phyloP scores from a whole-genome alignment of 23 tunicate species.

The Oikopleura vanhoeffeni region DNA sequence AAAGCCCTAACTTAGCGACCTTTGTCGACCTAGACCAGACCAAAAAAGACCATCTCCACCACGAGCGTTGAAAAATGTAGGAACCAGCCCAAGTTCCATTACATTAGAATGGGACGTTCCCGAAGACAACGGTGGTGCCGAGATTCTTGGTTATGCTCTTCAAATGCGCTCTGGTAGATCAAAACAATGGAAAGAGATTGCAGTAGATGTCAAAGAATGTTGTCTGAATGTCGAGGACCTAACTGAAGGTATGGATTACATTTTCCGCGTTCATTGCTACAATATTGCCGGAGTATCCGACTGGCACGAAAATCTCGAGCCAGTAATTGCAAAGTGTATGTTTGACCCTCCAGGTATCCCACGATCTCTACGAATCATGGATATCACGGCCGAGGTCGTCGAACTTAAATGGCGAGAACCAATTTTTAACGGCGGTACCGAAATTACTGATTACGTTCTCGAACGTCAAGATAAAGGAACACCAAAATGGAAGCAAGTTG shows the following conservation, averaged over 20 bases:
- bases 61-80: conserved; percentile 42
- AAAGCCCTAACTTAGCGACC: too few relatives aligned
- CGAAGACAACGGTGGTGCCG: conserved; percentile 46
- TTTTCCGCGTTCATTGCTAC: conserved; percentile 52
- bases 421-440: conserved; percentile 58
- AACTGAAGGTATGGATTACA: conserved; percentile 57
- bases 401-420: conserved; percentile 74
- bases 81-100: conserved; percentile 57
- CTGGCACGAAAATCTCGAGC: conserved; percentile 44
- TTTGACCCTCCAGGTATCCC: conserved; percentile 26
- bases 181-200: not conserved
- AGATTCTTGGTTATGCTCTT: not conserved
- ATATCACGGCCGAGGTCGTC: conserved; percentile 18
- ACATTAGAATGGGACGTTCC: conserved; percentile 67
- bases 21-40: conserved; percentile 19
- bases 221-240: conserved; percentile 24
- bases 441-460: conserved; percentile 32
- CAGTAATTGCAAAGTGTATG: conserved; percentile 65
- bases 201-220: not conserved
- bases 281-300: conserved; percentile 46
- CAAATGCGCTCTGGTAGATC: conserved; percentile 16
- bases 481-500: conserved; percentile 38
- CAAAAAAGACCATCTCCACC: conserved; percentile 68
- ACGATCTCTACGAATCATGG: conserved; percentile 15
- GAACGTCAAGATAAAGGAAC: conserved; percentile 42